Percentiles rank a stretch among this genome's conserved stretches.
These are phyloP conservation scores for Oenanthe melanoleuca DNA, from an alignment of 2,113 vertebrate species.

Conservation along the genomic window DNA sequence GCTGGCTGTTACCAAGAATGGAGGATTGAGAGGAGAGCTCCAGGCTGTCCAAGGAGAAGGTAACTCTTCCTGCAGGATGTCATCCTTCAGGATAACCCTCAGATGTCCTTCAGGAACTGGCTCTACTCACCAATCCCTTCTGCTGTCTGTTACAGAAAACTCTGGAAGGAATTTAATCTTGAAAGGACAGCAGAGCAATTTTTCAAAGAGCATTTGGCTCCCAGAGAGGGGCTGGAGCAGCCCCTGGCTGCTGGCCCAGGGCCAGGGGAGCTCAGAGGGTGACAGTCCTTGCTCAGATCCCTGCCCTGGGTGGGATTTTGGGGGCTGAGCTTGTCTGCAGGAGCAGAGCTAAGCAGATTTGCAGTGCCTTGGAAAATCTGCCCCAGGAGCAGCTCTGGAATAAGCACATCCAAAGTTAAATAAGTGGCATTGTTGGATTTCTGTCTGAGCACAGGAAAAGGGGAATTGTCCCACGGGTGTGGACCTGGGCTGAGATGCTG, in stretches of 20 bases:
- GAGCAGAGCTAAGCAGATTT: neutral
- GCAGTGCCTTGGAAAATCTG: neutral
- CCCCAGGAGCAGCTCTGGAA: neutral
- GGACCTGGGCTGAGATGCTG: neutral
- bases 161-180: neutral
- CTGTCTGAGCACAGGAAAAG: neutral
- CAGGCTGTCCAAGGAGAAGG: neutral
- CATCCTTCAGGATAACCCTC: neutral
- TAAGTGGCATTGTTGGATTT: neutral
- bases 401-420: neutral
- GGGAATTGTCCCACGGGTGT: rapidly evolving
- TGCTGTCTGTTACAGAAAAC: neutral
- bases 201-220: neutral
- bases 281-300: rapidly evolving
- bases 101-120: neutral
- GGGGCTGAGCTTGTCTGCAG: neutral
- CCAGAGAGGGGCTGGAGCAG: neutral
- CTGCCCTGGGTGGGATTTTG: rapidly evolving
- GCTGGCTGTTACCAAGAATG: neutral
- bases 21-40: neutral
- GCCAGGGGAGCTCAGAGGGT: rapidly evolving
- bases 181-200: neutral
- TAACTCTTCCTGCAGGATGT: neutral
- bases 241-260: neutral
- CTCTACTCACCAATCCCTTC: neutral